Evolutionary conservation across 1,140 invertebrate species (phyloP), one percentile per base, ranked within the genome.

Genomic region (Drosophila lacertosa): DNA sequence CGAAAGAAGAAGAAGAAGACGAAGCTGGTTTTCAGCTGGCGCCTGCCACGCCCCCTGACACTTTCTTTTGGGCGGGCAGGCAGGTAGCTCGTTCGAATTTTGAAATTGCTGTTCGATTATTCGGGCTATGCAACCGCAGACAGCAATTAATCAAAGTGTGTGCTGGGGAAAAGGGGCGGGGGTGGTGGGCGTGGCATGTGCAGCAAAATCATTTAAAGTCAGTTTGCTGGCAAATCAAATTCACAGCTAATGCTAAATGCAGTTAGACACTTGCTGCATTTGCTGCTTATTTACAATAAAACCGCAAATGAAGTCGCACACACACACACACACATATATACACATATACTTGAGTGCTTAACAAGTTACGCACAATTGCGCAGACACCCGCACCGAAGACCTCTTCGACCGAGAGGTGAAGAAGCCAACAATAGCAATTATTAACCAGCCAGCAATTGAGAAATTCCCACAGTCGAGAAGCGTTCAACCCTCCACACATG

Each of bases 361-460:
- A 69, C 39, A 60, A 63, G 81, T 88, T 79, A 88, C 81, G 82
- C 82, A 86, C 81, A 86, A 86, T 86, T 86, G 81, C 81, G 72
- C 81, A 86, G 60, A 74, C 77, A 67, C 42, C 53, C 51, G 35
- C 69, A 35, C 35, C 13, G 45, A 4, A 15, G 45, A 15, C 22
- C 20, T 11, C 15, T 0, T 11, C 22, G 9, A 24, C 39, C 16
- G 42, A 65, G 42, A 86, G 77, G 82, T 81, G 81, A 86, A 68
- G 81, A 86, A 86, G 81, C 82, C 81, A 86, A 86, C 81, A 88
- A 86, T 79, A 86, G 82, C 81, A 86, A 86, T 86, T 86, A 86
- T 86, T 86, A 86, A 86, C 65, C 81, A 88, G 86, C 74, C 60
- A 86, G 76, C 81, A 86, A 86, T 86, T 86, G 81, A 86, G 81